phyloP scores from a whole-genome alignment of 2,797 vertebrate species.

The Amphiprion clarkii region DNA sequence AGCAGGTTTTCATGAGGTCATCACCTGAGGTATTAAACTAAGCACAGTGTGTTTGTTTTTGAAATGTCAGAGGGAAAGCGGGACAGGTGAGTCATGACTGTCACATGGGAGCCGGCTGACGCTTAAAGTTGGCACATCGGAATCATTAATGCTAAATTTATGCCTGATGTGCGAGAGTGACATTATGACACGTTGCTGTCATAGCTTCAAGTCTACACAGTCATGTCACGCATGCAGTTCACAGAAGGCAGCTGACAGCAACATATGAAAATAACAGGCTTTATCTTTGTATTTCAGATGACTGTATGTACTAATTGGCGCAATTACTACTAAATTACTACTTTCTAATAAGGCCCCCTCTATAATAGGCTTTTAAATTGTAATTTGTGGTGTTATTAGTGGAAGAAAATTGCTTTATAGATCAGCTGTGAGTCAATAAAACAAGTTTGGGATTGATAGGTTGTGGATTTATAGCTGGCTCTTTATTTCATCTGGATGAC shows the following conservation, averaged over 20 bases:
- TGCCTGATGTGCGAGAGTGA: slow-evolving; percentile 13
- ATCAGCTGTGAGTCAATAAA: not conserved
- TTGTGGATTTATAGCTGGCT: not conserved
- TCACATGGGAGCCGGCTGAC: slow-evolving; percentile 33
- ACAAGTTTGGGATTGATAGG: not conserved
- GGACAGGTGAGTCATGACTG: slow-evolving; percentile 15
- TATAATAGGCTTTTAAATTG: not conserved
- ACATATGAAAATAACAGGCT: slow-evolving; percentile 4
- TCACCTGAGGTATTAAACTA: slow-evolving; percentile 41
- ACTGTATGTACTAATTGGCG: not conserved
- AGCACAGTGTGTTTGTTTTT: slow-evolving; percentile 12
- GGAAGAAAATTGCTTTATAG: not conserved
- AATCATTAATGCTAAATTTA: slow-evolving; percentile 30
- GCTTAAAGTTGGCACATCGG: slow-evolving; percentile 22
- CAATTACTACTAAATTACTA: not conserved
- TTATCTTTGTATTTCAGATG: not conserved
- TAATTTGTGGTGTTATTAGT: not conserved
- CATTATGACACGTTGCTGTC: not conserved
- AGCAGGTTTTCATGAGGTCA: slow-evolving; percentile 38
- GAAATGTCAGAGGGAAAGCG: slow-evolving; percentile 21
- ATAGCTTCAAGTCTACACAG: slow-evolving; percentile 2
- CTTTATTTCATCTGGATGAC: not conserved
- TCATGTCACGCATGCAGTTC: not conserved
- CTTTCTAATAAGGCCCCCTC: too few species aligned
- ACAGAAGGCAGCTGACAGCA: not conserved